Evolutionary conservation across 2,113 vertebrate genomes (phyloP), one percentile per base, ranked within the genome.

Genomic region (Heliornis fulica): DNA sequence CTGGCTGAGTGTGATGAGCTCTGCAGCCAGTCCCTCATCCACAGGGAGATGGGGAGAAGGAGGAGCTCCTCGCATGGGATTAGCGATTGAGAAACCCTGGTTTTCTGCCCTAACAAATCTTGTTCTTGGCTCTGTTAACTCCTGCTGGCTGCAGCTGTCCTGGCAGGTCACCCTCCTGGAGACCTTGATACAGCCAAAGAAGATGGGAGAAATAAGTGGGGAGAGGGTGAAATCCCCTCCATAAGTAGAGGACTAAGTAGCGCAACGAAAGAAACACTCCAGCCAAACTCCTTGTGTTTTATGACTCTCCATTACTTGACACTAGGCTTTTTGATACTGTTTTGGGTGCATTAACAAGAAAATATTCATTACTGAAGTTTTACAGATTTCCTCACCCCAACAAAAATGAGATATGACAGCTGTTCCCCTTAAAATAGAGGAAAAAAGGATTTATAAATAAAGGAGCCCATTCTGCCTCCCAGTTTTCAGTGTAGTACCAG

Each of bases 121-220:
- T 15, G 36, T 59, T 81, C 85, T 78, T 81, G 93, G 79, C 85
- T 83, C 85, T 43, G 18, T 43, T 70, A 48, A 3, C 28, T 79
- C 64, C 85, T 16, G 8, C 83, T 86, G 57, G 38, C 83, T 94
- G 83, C 96, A 96, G 76, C 89, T 95, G 95, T 96, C 92, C 84
- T 76, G 90, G 68, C 69, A 87, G 68, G 76, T 96, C 83, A 92
- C 26, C 32, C 36, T 72, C 26, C 40, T 3, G 1, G 28, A 60
- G 78, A 81, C 53, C 74, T 48, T 8, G 22, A 26, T 75, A 28
- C 4, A 5, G 25, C 51, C 50, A 68, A 60, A 81, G 36, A 50
- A 93, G 51, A 57, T 6, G 13, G 23, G 20, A 61, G 18, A 17
- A 91, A 83, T 4, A 8, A 83, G 11, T 31, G 38, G 61, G 32